Percentiles rank a stretch among this genome's conserved stretches.
phyloP scores from a whole-genome alignment of 2,888 invertebrate species.

The Cryptus armator region DNA sequence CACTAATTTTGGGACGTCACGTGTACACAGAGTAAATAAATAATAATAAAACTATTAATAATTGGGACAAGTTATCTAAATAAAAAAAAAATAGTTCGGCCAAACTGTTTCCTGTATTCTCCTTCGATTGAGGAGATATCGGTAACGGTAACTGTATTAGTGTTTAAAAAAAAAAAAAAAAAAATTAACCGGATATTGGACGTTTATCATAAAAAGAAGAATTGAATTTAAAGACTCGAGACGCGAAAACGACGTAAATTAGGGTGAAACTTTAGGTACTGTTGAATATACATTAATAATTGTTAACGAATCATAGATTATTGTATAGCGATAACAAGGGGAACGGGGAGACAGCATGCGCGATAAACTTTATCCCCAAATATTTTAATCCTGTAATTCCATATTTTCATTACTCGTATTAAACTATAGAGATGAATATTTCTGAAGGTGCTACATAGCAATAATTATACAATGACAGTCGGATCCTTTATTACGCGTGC shows the following conservation, averaged over 20 bases:
- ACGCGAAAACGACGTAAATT: constrained; percentile 54
- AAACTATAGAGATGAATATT: constrained; percentile 60
- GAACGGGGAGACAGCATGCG: constrained; percentile 62
- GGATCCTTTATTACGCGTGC: constrained; percentile 47
- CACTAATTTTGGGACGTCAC: not conserved
- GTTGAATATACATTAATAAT: constrained; percentile 71
- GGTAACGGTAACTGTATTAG: constrained; percentile 46
- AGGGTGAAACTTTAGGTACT: constrained; percentile 66
- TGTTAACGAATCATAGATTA: constrained; percentile 74
- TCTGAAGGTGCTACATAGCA: constrained; percentile 69
- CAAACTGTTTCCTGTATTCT: constrained; percentile 37
- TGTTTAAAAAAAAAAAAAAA: constrained; percentile 52
- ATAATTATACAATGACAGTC: constrained; percentile 55
- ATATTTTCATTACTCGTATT: constrained; percentile 65
- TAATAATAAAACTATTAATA: constrained; percentile 55
- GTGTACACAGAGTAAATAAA: constrained; percentile 46
- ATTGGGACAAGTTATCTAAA: constrained; percentile 54
- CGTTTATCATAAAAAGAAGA: constrained; percentile 36
- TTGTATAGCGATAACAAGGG: constrained; percentile 63
- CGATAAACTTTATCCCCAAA: constrained; percentile 52
- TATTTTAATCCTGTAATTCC: constrained; percentile 53
- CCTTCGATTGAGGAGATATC: constrained; percentile 32
- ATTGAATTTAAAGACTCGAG: constrained; percentile 25
- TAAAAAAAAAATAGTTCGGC: constrained; percentile 45
- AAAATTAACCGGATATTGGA: constrained; percentile 39